Conservation (phyloP, 2,888 invertebrate genomes). For the Cosmia pyralina region DNA sequence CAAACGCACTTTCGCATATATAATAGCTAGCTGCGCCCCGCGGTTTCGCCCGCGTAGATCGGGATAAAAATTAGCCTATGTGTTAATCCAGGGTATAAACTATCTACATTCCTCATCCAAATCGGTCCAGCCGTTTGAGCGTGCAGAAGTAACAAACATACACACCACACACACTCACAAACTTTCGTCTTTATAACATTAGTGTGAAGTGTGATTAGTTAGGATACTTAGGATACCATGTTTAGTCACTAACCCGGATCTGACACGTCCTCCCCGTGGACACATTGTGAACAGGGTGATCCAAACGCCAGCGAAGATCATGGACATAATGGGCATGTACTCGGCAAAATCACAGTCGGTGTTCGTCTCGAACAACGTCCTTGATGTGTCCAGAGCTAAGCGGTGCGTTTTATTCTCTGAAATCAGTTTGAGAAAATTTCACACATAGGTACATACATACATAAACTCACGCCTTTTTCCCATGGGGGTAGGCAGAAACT, state of each 20-base stretch:
- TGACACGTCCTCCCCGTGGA: slow-evolving; percentile 80
- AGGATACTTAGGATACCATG: neutral
- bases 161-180: too few relatives aligned
- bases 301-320: slow-evolving; percentile 83
- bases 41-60: too few relatives aligned
- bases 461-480: neutral
- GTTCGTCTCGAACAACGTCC: slow-evolving; percentile 78
- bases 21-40: too few relatives aligned
- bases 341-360: slow-evolving; percentile 82
- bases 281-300: slow-evolving; percentile 85
- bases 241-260: slow-evolving; percentile 76
- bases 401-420: slow-evolving; percentile 80
- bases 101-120: too few relatives aligned
- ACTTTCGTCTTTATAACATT: too few relatives aligned
- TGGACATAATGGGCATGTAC: slow-evolving; percentile 85
- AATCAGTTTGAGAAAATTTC: slow-evolving; percentile 29
- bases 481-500: neutral
- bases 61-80: too few relatives aligned
- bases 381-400: slow-evolving; percentile 75
- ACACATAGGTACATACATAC: neutral
- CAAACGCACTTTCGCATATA: too few relatives aligned
- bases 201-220: too few relatives aligned
- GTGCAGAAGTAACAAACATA: too few relatives aligned
- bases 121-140: too few relatives aligned
- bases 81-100: too few relatives aligned